Evolutionary conservation across 2,113 vertebrate genomes (phyloP).

Genomic region (Callaeas wilsoni): DNA sequence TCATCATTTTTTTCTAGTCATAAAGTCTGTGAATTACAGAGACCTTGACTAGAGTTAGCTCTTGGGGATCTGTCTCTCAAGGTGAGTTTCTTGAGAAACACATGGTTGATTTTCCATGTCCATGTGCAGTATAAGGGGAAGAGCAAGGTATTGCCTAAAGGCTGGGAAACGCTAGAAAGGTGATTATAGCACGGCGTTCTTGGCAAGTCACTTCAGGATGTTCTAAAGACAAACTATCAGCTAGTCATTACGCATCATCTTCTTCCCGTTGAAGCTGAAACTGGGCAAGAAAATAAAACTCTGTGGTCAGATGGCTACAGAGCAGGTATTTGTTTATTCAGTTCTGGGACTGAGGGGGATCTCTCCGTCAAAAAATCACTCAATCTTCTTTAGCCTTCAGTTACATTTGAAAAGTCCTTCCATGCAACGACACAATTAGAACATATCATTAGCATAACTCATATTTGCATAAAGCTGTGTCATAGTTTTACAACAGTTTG

Average conservation of each 20-base stretch:
- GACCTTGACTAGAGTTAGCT: not conserved
- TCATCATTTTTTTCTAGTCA: not conserved
- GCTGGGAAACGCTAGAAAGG: not conserved
- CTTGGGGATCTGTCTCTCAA: not conserved
- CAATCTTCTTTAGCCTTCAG: too few relatives aligned
- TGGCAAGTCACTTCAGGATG: not conserved
- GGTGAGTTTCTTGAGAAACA: not conserved
- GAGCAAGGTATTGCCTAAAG: not conserved
- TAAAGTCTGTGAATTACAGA: not conserved
- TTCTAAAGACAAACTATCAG: not conserved
- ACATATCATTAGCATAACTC: too few relatives aligned
- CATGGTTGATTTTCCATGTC: not conserved
- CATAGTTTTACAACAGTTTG: too few relatives aligned
- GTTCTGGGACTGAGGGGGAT: too few relatives aligned
- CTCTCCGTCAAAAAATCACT: too few relatives aligned
- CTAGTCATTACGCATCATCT: not conserved
- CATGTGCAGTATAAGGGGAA: not conserved
- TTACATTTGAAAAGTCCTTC: too few relatives aligned
- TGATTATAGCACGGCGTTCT: not conserved
- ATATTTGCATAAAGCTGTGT: too few relatives aligned
- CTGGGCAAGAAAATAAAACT: too few relatives aligned
- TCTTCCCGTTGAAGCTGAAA: not conserved
- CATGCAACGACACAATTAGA: too few relatives aligned
- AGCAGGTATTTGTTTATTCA: too few relatives aligned
- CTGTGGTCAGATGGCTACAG: too few relatives aligned